Evolutionary conservation across 1,140 invertebrate genomes (phyloP).

Genomic region (Lordiphosa collinella): DNA sequence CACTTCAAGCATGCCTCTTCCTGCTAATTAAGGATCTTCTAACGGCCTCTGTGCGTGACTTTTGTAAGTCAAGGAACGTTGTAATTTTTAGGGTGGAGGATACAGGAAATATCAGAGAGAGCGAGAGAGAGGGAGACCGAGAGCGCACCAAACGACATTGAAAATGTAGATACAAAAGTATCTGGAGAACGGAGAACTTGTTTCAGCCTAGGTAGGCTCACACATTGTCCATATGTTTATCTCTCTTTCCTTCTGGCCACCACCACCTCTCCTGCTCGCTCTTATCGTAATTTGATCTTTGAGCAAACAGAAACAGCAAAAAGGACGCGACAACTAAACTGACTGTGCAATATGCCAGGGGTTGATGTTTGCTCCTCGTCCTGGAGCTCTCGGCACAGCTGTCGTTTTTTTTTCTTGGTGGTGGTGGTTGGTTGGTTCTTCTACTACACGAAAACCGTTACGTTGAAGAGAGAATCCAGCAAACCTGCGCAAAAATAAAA

Average conservation of each 20-base stretch:
- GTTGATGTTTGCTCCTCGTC: slow-evolving; percentile 38
- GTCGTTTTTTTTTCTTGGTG: slow-evolving; percentile 39
- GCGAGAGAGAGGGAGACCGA: slow-evolving; percentile 7
- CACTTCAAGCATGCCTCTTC: too few species aligned
- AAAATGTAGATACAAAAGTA: background rate
- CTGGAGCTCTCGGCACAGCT: slow-evolving; percentile 39
- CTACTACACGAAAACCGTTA: too few species aligned
- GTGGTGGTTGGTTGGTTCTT: too few species aligned
- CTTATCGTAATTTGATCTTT: slow-evolving; percentile 67
- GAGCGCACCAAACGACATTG: background rate
- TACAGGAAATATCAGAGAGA: slow-evolving; percentile 23
- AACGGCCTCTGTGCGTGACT: too few species aligned
- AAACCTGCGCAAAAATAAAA: too few species aligned
- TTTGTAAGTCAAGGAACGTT: too few species aligned
- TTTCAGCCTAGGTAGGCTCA: slow-evolving; percentile 36
- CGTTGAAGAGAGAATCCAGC: too few species aligned
- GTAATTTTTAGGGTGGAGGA: background rate
- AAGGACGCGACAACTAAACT: slow-evolving; percentile 42
- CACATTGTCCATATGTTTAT: slow-evolving; percentile 5
- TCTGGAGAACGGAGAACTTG: slow-evolving; percentile 30
- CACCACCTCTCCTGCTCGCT: slow-evolving; percentile 2
- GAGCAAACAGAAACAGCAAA: slow-evolving; percentile 47
- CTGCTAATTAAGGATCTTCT: too few species aligned
- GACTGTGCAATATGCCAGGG: slow-evolving; percentile 71
- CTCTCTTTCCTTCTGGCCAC: background rate